Conservation (phyloP, 2,888 invertebrate genomes). For the Lobophora halterata region DNA sequence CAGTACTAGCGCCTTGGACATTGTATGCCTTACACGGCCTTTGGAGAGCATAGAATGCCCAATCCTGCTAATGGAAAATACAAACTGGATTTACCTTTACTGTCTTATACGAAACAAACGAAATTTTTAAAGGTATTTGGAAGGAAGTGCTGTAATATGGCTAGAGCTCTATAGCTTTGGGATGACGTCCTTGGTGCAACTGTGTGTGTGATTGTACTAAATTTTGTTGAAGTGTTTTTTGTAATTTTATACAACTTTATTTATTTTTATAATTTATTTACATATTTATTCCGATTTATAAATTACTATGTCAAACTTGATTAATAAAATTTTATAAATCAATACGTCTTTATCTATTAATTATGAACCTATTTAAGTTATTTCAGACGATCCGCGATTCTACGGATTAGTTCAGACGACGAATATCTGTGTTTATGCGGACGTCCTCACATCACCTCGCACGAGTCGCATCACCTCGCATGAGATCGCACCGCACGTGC, state of each 20-base stretch:
- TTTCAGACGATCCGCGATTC: too few species aligned
- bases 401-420: too few species aligned
- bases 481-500: too few species aligned
- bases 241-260: slow-evolving; percentile 31
- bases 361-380: not conserved
- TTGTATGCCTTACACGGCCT: not conserved
- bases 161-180: slow-evolving; percentile 1
- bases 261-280: slow-evolving; percentile 44
- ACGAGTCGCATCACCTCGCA: too few species aligned
- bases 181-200: slow-evolving; percentile 30
- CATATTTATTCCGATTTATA: slow-evolving; percentile 35
- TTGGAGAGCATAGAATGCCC: slow-evolving; percentile 5
- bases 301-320: slow-evolving; percentile 33
- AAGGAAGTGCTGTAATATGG: not conserved
- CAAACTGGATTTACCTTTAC: not conserved
- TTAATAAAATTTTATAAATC: slow-evolving; percentile 38
- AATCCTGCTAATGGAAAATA: not conserved
- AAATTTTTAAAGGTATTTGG: not conserved
- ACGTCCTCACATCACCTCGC: too few species aligned
- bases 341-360: slow-evolving; percentile 16
- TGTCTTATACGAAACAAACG: not conserved
- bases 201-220: slow-evolving; percentile 17
- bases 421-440: too few species aligned
- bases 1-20: slow-evolving; percentile 1
- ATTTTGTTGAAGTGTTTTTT: slow-evolving; percentile 25